phyloP scores from a whole-genome alignment of 2,797 vertebrate species.

The Poeciliopsis presidionis region DNA sequence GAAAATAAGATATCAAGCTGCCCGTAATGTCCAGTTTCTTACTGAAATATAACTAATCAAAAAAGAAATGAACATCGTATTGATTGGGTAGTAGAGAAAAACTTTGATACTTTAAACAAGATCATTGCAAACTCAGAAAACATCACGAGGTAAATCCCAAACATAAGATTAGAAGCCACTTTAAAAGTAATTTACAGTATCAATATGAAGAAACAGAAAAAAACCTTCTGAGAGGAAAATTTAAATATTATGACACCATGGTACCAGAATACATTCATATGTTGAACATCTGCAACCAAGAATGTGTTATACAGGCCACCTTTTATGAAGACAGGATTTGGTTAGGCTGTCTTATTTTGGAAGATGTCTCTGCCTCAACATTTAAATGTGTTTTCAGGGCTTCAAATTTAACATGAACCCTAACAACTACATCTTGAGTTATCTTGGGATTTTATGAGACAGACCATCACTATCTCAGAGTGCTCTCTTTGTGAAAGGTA shows the following conservation, averaged over 20 bases:
- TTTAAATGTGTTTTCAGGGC: background rate
- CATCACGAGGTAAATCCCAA: background rate
- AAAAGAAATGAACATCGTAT: background rate
- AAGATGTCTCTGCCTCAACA: background rate
- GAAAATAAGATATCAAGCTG: background rate
- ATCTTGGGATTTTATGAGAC: background rate
- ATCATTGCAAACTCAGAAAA: background rate
- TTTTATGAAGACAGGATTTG: background rate
- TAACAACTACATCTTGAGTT: background rate
- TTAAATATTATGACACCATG: background rate
- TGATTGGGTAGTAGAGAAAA: background rate
- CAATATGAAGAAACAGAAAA: background rate
- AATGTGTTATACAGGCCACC: background rate
- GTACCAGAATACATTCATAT: background rate
- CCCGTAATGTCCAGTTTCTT: no score
- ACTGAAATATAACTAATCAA: background rate
- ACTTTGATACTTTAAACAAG: background rate
- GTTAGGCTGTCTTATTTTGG: background rate
- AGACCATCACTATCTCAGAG: background rate
- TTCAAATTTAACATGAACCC: background rate
- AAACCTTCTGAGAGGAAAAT: background rate
- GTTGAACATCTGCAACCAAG: background rate
- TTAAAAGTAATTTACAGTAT: background rate
- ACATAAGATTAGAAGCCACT: background rate
- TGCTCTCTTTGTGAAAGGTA: conserved; percentile 75